These are phyloP conservation scores for Theocolax elegans DNA, from an alignment of 1,140 invertebrate genomes.

Conservation along the genomic window DNA sequence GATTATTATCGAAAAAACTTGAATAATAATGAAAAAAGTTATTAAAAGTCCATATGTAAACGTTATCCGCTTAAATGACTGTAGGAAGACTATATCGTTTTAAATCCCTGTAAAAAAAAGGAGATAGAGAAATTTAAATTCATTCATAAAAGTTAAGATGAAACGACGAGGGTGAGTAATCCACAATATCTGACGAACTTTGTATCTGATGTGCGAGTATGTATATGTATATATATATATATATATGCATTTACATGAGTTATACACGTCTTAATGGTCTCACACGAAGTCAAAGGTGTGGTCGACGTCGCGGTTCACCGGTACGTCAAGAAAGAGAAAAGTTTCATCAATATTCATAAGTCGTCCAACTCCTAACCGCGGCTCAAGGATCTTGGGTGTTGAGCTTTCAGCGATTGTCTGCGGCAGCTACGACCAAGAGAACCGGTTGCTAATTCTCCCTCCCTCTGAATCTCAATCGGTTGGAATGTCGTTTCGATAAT, in stretches of 20 bases:
- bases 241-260: not conserved
- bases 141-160: too few relatives aligned
- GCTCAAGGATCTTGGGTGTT: constrained; percentile 58
- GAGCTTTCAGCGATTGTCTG: constrained; percentile 47
- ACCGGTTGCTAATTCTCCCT: constrained; percentile 28
- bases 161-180: too few relatives aligned
- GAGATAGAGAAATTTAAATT: too few relatives aligned
- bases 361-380: constrained; percentile 55
- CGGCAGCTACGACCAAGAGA: not conserved
- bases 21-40: too few relatives aligned
- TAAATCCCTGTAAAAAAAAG: too few relatives aligned
- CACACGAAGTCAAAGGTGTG: constrained; percentile 48
- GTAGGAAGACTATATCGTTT: too few relatives aligned
- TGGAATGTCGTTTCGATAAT: constrained; percentile 28
- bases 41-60: too few relatives aligned
- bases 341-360: constrained; percentile 67
- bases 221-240: too few relatives aligned
- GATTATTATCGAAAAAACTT: too few relatives aligned
- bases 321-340: constrained; percentile 55
- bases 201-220: too few relatives aligned
- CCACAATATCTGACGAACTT: too few relatives aligned
- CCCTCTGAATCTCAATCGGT: constrained; percentile 20
- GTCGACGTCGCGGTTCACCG: constrained; percentile 36
- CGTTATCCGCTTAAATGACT: too few relatives aligned
- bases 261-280: constrained; percentile 13